A percentile compares a stretch with the other conserved stretches of the same genome.
Evolutionary conservation across 1,140 invertebrate species (phyloP).

Genomic region (Parapsyche elsis): DNA sequence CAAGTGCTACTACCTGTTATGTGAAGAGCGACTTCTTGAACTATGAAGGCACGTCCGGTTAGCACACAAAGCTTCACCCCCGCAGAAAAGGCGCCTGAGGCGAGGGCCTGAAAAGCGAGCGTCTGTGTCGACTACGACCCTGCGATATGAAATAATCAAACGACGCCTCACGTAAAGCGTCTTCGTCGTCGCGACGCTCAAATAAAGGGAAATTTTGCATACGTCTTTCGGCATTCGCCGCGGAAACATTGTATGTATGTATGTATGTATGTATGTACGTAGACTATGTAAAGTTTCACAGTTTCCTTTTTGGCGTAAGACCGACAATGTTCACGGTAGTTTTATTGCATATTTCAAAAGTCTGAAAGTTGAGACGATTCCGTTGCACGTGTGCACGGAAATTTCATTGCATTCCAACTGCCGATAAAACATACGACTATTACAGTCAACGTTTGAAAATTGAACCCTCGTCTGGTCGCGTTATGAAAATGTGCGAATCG

Average conservation of each 20-base stretch:
- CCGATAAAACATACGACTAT: not conserved
- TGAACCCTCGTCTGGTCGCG: not conserved
- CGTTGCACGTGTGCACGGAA: not conserved
- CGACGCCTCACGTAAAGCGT: no score
- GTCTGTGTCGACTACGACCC: no score
- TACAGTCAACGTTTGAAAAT: no score
- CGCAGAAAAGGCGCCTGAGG: no score
- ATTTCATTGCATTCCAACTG: slow-evolving; percentile 28
- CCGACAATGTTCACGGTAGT: not conserved
- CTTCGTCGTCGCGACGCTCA: no score
- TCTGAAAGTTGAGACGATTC: not conserved
- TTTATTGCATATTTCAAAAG: slow-evolving; percentile 34
- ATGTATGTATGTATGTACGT: no score
- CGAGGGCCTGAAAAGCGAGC: no score
- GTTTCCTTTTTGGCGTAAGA: slow-evolving; percentile 12
- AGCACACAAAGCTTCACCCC: no score
- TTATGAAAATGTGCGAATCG: slow-evolving; percentile 20
- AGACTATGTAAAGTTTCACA: not conserved
- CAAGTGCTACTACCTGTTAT: no score
- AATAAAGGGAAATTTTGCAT: not conserved
- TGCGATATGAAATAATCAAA: no score
- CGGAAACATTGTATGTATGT: not conserved
- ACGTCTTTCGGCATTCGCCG: not conserved
- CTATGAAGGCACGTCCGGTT: no score
- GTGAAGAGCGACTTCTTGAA: no score